Evolutionary conservation across 1,140 invertebrate species (phyloP).

Genomic region (Coptotermes formosanus): DNA sequence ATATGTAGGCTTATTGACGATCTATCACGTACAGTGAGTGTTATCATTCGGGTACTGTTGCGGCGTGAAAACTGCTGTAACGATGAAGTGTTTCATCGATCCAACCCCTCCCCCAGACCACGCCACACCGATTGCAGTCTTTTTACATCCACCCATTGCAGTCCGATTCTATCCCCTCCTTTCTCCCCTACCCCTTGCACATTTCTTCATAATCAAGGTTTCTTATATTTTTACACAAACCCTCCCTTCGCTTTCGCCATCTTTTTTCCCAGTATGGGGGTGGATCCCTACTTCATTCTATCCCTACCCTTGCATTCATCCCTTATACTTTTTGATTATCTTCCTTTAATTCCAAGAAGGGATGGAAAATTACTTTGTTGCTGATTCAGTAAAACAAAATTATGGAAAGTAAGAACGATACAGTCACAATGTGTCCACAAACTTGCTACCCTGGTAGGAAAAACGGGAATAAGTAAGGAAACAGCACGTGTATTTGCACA

Average conservation of each 20-base stretch:
- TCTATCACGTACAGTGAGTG: no score
- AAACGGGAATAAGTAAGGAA: no score
- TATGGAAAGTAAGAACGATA: background rate
- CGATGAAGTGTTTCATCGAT: no score
- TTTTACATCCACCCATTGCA: no score
- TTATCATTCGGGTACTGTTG: no score
- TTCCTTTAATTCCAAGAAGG: constrained; percentile 7
- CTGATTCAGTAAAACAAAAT: background rate
- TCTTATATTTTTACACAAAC: background rate
- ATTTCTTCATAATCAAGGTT: constrained; percentile 17
- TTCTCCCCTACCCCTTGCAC: background rate
- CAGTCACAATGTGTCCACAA: background rate
- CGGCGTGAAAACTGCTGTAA: no score
- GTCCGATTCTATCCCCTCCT: background rate
- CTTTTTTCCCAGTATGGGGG: background rate
- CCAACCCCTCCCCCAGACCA: no score
- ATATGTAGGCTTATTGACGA: no score
- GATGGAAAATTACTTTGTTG: background rate
- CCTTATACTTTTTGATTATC: constrained; percentile 17
- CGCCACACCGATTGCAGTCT: no score
- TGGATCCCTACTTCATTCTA: background rate
- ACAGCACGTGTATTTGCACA: no score
- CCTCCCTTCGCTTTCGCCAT: background rate
- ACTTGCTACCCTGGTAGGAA: no score
- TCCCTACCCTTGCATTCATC: background rate